Percentiles rank a stretch among this genome's conserved stretches.
Evolutionary conservation across 2,888 invertebrate species (phyloP).

Genomic region (Drosophila demipolita): DNA sequence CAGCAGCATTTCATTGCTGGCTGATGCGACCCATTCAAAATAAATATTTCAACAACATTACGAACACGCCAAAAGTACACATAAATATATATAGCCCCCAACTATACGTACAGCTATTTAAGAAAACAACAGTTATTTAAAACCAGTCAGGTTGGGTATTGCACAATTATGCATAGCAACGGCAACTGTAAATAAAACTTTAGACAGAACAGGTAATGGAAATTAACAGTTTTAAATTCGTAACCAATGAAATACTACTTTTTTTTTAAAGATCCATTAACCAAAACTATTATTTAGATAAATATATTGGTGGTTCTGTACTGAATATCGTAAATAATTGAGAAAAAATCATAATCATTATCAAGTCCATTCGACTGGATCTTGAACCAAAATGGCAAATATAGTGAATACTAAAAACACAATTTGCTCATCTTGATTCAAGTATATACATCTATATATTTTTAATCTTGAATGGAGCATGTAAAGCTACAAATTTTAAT

Average conservation of each 20-base stretch:
- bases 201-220: background rate
- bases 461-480: background rate
- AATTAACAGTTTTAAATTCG: background rate
- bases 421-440: background rate
- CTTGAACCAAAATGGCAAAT: background rate
- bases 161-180: background rate
- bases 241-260: no score
- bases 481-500: background rate
- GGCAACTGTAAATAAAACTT: background rate
- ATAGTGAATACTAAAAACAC: background rate
- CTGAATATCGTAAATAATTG: background rate
- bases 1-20: slow-evolving; percentile 19
- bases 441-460: background rate
- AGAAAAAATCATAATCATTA: background rate
- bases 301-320: background rate
- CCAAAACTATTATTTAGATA: background rate
- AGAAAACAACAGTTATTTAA: background rate
- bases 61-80: background rate
- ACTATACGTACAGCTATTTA: background rate
- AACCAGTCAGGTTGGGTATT: background rate
- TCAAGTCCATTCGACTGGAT: background rate
- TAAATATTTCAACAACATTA: slow-evolving; percentile 41
- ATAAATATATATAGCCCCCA: slow-evolving; percentile 13
- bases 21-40: slow-evolving; percentile 10
- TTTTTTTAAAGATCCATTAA: no score